Conservation (phyloP, 2,888 invertebrate species). For the Torymus auratus region DNA sequence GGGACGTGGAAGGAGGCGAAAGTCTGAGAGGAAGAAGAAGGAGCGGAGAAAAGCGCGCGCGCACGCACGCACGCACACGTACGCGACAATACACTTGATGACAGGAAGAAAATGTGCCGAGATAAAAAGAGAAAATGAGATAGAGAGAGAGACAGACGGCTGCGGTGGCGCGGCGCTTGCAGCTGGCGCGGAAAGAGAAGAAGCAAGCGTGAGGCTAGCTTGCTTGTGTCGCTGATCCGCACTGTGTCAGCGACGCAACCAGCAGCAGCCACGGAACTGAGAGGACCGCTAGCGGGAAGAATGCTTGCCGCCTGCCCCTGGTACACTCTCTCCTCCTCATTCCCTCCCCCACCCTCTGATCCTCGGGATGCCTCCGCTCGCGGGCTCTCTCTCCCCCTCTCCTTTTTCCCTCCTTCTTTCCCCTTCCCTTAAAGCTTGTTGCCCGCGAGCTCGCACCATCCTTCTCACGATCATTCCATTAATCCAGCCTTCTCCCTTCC, state of each 20-base stretch:
- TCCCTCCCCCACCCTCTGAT: constrained; percentile 60
- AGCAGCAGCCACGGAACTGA: constrained; percentile 57
- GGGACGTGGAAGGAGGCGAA: constrained; percentile 1
- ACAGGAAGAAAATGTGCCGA: too few species aligned
- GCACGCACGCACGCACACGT: too few species aligned
- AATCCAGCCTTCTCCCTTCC: constrained; percentile 59
- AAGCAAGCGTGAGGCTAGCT: not conserved
- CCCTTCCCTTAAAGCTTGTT: not conserved
- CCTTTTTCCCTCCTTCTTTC: not conserved
- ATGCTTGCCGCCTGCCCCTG: constrained; percentile 32
- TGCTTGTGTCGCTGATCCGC: constrained; percentile 60
- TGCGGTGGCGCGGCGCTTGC: constrained; percentile 49
- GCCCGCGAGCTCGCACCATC: not conserved
- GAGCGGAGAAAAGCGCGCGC: constrained; percentile 13
- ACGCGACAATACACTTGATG: too few species aligned
- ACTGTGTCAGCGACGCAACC: constrained; percentile 59
- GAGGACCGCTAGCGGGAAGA: constrained; percentile 15
- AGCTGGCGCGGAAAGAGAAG: constrained; percentile 44
- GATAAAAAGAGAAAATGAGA: not conserved
- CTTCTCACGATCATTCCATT: constrained; percentile 28
- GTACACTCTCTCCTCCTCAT: not conserved
- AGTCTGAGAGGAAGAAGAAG: constrained; percentile 38
- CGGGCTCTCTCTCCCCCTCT: constrained; percentile 60
- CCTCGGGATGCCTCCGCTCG: constrained; percentile 20
- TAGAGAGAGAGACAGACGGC: constrained; percentile 36